Base-by-base conservation (phyloP, 1,140 invertebrate genomes). In the Pseudomyrmex cubaensis region DNA sequence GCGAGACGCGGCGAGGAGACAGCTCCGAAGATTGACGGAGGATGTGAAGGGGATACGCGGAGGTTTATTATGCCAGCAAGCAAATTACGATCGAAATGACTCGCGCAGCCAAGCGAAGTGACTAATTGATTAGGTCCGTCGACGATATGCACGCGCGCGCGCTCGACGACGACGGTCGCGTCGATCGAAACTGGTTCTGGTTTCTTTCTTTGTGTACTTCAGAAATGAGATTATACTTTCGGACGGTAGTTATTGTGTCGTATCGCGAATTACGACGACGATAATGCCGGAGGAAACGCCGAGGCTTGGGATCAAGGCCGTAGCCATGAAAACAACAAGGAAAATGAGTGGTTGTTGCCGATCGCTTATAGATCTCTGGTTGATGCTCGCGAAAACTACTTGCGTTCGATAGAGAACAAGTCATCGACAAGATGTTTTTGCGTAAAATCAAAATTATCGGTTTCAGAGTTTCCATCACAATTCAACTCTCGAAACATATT, bases 31-130 rank as follows among this genome's bases (percentile, higher is more conserved):
- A 74, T 46, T 54, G 83, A 80, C 50, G 56, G 62, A 44, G 66
- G 56, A 35, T 54, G 82, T 62, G 61, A 52, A 7, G 63, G 17
- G 56, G n/a, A n/a, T 52, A 66, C 50, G 82, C 61, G 52, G 46
- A 57, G 74, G 90, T 92, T 92, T 89, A 90, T 92, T 91, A 92
- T 92, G 85, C 85, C 88, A 83, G 89, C 86, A 83, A 87, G 87
- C 89, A 89, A 93, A 92, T 92, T 91, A 91, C 89, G 84, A 90
- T 90, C 83, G 90, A 90, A 90, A 87, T 78, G 88, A 90, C 86
- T 86, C 86, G 76, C 63, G 69, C 59, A 82, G 64, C 59, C 83
- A 72, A 85, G 86, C 89, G 85, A 90, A 84, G 89, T 90, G 91
- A 93, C 91, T 92, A 91, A 93, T 92, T 90, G 89, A 87, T 88